These are phyloP conservation scores for Pyrgilauda ruficollis DNA, from an alignment of 2,113 vertebrate genomes.

Conservation along the genomic window DNA sequence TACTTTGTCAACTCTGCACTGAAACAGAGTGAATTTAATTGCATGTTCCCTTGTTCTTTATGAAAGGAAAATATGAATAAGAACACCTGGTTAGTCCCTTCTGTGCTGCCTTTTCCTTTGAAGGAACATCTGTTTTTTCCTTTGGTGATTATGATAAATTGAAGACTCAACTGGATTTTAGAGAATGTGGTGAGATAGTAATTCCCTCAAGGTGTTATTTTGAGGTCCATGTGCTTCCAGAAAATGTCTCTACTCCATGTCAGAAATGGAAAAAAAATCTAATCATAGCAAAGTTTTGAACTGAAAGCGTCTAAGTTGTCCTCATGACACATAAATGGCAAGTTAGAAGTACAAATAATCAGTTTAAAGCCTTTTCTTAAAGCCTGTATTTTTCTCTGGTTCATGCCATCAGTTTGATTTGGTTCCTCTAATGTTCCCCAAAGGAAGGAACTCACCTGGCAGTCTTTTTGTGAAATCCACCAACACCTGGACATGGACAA, in stretches of 20 bases:
- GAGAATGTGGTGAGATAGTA: background rate
- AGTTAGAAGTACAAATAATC: background rate
- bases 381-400: background rate
- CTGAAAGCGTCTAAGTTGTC: background rate
- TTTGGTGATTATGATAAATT: background rate
- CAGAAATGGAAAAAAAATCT: background rate
- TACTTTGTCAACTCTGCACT: background rate
- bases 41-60: background rate
- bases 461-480: slow-evolving; percentile 86
- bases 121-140: background rate
- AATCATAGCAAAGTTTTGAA: background rate
- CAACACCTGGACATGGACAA: slow-evolving; percentile 78
- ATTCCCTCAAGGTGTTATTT: background rate
- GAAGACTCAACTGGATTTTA: background rate
- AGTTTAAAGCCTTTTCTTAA: background rate
- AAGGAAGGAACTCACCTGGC: slow-evolving; percentile 70
- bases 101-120: background rate
- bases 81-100: background rate
- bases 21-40: background rate
- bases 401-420: background rate
- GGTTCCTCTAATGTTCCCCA: background rate
- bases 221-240: background rate
- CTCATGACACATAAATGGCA: background rate
- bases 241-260: background rate
- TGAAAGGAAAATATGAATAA: background rate